Conservation (phyloP, 1,140 invertebrate genomes). For the Orchesella cincta region DNA sequence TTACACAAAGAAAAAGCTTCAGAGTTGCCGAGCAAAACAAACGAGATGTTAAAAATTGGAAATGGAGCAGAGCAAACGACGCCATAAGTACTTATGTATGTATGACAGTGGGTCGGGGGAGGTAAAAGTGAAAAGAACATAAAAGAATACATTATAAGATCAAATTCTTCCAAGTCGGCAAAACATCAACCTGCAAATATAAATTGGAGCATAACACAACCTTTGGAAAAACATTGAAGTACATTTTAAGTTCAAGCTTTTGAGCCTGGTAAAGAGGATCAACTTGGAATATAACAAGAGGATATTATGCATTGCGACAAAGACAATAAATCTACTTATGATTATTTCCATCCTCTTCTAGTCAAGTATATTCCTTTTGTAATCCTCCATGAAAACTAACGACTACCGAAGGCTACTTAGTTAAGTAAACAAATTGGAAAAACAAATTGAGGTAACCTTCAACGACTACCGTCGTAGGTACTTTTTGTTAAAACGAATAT, state of each 20-base stretch:
- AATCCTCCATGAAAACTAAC: background rate
- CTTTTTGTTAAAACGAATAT: no score
- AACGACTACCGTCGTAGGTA: no score
- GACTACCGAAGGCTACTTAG: background rate
- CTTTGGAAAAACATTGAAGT: background rate
- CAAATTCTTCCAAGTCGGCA: no score
- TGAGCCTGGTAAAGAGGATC: background rate
- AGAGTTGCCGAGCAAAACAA: background rate
- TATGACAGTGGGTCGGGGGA: background rate
- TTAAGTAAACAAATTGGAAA: background rate
- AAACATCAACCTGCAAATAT: background rate
- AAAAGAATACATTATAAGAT: no score
- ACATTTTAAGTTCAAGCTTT: no score
- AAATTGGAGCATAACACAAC: background rate
- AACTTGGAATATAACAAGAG: background rate
- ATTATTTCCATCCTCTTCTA: background rate
- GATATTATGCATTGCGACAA: constrained; percentile 11
- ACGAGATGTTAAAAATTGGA: background rate
- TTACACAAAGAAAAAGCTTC: constrained; percentile 1
- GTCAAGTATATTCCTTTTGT: constrained; percentile 9
- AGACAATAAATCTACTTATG: constrained; percentile 9
- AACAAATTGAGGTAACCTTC: no score
- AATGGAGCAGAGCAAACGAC: background rate
- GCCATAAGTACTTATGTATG: background rate
- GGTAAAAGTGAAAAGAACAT: background rate